Conservation (phyloP, 2,888 invertebrate species). For the Nomada fabriciana region DNA sequence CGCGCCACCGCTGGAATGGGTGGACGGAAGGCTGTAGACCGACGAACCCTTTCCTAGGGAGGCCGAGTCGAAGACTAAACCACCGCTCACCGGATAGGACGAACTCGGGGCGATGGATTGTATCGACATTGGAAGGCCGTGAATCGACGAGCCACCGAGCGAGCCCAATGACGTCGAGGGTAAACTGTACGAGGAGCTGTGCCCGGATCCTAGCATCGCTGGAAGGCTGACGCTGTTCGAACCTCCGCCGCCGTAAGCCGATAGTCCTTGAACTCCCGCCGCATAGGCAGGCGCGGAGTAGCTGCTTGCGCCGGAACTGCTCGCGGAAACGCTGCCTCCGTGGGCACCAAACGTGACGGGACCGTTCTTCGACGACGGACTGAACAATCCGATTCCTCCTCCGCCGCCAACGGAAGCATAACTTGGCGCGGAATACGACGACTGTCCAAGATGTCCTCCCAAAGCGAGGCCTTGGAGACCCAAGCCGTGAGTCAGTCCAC, state of each 20-base stretch:
- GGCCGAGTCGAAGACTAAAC: constrained; percentile 68
- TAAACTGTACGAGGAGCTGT: constrained; percentile 64
- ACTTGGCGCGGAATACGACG: constrained; percentile 66
- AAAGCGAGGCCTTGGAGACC: constrained; percentile 58
- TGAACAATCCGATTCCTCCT: constrained; percentile 64
- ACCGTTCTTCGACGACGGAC: constrained; percentile 75
- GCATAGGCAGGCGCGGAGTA: constrained; percentile 71
- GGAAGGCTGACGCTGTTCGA: constrained; percentile 70
- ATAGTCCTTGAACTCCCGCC: constrained; percentile 73
- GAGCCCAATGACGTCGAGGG: constrained; percentile 66
- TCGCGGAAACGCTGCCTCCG: constrained; percentile 52
- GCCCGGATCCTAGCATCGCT: constrained; percentile 68
- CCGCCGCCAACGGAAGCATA: constrained; percentile 46
- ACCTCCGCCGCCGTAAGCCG: constrained; percentile 71
- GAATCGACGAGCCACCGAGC: constrained; percentile 58
- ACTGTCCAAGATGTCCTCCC: constrained; percentile 63
- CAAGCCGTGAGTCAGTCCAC: constrained; percentile 64
- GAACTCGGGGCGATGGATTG: constrained; percentile 48
- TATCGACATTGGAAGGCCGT: constrained; percentile 49
- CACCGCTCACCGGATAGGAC: constrained; percentile 70
- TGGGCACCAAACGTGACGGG: constrained; percentile 79
- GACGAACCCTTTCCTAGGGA: constrained; percentile 62
- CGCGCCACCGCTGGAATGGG: constrained; percentile 52
- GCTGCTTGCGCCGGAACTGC: constrained; percentile 34
- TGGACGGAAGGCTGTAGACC: constrained; percentile 68